Percentiles rank a stretch among this genome's conserved stretches.
These are phyloP conservation scores for Vollenhovia emeryi DNA, from an alignment of 1,140 invertebrate genomes.

Conservation along the genomic window DNA sequence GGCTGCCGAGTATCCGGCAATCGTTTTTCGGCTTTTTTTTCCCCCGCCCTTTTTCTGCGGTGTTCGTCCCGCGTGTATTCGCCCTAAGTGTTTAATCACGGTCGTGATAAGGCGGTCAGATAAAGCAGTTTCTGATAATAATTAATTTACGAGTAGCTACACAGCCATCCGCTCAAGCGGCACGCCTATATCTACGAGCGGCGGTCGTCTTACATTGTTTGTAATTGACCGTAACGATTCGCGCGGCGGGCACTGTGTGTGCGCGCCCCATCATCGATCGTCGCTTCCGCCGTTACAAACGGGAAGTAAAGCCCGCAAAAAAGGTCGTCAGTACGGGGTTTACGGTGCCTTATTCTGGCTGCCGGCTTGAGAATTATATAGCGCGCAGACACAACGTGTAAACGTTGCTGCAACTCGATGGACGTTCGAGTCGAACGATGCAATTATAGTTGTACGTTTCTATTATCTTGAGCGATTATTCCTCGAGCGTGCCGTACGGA, in stretches of 20 bases:
- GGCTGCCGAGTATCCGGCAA: neutral
- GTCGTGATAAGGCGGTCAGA: slow-evolving; percentile 59
- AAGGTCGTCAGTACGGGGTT: slow-evolving; percentile 48
- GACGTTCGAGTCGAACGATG: slow-evolving; percentile 38
- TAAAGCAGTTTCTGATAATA: slow-evolving; percentile 66
- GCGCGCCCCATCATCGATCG: slow-evolving; percentile 57
- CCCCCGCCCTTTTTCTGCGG: neutral
- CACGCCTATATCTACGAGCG: slow-evolving; percentile 36
- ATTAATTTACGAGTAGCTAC: slow-evolving; percentile 66
- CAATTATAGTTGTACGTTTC: slow-evolving; percentile 51
- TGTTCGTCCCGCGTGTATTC: slow-evolving; percentile 18
- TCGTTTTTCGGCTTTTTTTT: neutral
- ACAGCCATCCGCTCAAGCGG: neutral
- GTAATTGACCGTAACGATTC: slow-evolving; percentile 68
- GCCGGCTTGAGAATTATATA: slow-evolving; percentile 52
- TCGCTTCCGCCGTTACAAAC: slow-evolving; percentile 57
- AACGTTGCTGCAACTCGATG: slow-evolving; percentile 47
- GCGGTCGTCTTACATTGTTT: slow-evolving; percentile 60
- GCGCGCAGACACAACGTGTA: slow-evolving; percentile 47
- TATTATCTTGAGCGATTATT: slow-evolving; percentile 42
- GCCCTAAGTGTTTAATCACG: slow-evolving; percentile 71
- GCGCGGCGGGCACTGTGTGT: slow-evolving; percentile 38
- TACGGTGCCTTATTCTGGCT: slow-evolving; percentile 56
- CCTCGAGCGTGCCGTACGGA: neutral
- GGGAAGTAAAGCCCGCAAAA: slow-evolving; percentile 45